A percentile compares a stretch with the other conserved stretches of the same genome.
Conservation (phyloP, 2,888 invertebrate genomes). For the Galerucella calmariensis region DNA sequence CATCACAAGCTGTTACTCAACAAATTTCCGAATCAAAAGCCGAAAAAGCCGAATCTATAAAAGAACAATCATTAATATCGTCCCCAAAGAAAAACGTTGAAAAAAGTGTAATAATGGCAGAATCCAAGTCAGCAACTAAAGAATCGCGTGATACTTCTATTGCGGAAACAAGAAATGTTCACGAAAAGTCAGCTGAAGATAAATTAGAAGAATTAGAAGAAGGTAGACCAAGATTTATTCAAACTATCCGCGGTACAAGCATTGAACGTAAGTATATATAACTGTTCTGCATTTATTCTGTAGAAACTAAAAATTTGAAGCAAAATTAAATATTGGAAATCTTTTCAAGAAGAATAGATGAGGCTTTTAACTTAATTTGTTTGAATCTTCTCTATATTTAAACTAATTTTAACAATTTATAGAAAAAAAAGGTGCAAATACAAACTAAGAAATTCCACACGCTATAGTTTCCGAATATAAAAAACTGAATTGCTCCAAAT, state of each 20-base stretch:
- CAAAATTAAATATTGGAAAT: neutral
- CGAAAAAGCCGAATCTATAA: neutral
- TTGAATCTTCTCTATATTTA: too few species aligned
- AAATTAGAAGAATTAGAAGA: conserved; percentile 59
- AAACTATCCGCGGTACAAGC: conserved; percentile 80
- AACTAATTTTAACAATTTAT: too few species aligned
- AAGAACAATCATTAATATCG: neutral
- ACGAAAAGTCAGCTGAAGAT: conserved; percentile 54
- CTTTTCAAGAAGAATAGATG: too few species aligned
- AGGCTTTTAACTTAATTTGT: too few species aligned
- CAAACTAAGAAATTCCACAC: too few species aligned
- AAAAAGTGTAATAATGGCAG: conserved; percentile 18
- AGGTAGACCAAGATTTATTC: conserved; percentile 77
- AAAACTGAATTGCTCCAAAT: neutral
- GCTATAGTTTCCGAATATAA: neutral
- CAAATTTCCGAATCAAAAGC: conserved; percentile 10
- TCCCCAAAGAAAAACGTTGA: neutral
- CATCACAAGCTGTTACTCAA: conserved; percentile 11
- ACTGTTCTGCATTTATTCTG: neutral
- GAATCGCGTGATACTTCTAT: conserved; percentile 45
- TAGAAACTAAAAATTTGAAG: neutral
- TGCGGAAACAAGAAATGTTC: conserved; percentile 40
- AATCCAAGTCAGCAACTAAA: conserved; percentile 19
- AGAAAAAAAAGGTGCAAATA: too few species aligned
- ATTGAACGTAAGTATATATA: conserved; percentile 79